These are phyloP conservation scores for Heptranchias perlo DNA, from an alignment of 2,113 vertebrate genomes.

Conservation along the genomic window DNA sequence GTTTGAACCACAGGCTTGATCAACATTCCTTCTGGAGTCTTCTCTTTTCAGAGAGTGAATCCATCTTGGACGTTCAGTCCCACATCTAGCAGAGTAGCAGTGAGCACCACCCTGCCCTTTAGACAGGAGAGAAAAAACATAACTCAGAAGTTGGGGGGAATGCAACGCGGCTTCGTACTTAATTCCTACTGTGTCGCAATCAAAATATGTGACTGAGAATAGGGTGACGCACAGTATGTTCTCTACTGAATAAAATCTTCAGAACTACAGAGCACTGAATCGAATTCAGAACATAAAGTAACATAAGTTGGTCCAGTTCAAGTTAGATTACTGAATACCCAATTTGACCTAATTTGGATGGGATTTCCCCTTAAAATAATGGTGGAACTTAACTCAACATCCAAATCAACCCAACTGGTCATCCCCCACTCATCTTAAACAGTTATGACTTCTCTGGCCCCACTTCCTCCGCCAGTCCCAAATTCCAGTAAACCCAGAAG, in stretches of 20 bases:
- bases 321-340: not conserved
- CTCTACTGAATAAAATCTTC: not conserved
- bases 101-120: not conserved
- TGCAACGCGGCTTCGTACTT: not conserved
- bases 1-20: not conserved
- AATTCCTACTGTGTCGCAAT: not conserved
- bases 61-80: not conserved
- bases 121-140: not conserved
- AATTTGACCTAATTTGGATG: not conserved
- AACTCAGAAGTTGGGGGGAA: not conserved
- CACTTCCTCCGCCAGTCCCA: not conserved
- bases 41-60: not conserved
- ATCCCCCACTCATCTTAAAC: not conserved
- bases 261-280: not conserved
- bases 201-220: not conserved
- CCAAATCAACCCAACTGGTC: not conserved
- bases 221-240: not conserved
- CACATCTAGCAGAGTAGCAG: not conserved
- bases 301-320: not conserved
- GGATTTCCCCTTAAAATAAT: not conserved
- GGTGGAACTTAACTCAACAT: not conserved
- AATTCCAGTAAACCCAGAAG: not conserved
- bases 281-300: not conserved
- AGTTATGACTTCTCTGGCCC: not conserved
- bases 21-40: not conserved